Evolutionary conservation across 2,797 vertebrate genomes (phyloP), one percentile per base, ranked within the genome.

Genomic region (Etheostoma perlongum): DNA sequence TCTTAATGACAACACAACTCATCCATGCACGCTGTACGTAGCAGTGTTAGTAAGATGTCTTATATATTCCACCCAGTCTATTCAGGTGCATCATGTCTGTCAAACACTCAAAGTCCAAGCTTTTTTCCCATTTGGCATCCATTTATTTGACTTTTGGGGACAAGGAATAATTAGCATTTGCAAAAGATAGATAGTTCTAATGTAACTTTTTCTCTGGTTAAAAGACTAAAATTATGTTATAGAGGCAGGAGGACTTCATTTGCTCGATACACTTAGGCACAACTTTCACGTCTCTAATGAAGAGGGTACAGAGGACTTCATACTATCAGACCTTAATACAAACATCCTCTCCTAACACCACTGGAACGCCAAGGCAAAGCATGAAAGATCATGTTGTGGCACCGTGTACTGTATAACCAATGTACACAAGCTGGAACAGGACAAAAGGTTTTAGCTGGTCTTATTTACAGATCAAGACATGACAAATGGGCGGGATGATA

Each of bases 171-270:
- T 90, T 90, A 93, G 91, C 90, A 90, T 89, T 89, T 90, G 91
- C 90, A 92, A 93, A 92, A 93, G 89, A 91, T 91, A 92, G 76
- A 91, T 88, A 87, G 44, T 87, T 93, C 76, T 92, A 92, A 84
- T 72, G 84, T 89, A 66, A 92, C 76, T 86, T 78, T 47, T 76
- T 90, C 85, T 93, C 82, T 87, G 86, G 91, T 92, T 93, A 91
- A 92, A 93, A 92, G 82, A 89, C 84, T 89, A 84, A 92, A 91
- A 89, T 91, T 67, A 91, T 90, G 85, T 93, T 89, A 87, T 30
- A 67, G 88, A 92, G 88, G 89, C 88, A 92, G 88, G 78, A 92
- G 71, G 78, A 91, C 83, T 90, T 86, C 46, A 88, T 91, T 88
- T 84, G 88, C 89, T 92, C 83, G 85, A 86, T 88, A 93, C 90